These are phyloP conservation scores for Cecidostiba fungosa DNA, from an alignment of 2,888 invertebrate species.

Conservation along the genomic window DNA sequence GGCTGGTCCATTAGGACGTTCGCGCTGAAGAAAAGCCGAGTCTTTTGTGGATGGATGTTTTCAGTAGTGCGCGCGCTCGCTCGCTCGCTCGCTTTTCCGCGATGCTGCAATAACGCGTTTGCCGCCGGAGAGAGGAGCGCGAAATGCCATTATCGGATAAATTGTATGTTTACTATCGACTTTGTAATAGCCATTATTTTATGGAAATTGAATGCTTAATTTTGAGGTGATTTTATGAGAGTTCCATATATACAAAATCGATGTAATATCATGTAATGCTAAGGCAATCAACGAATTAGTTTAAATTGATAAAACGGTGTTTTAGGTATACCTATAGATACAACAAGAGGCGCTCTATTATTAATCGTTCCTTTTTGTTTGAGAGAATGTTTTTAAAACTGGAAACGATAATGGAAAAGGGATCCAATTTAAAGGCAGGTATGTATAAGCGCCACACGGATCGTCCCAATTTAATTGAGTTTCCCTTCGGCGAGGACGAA, in stretches of 20 bases:
- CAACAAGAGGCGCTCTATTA: slow-evolving; percentile 43
- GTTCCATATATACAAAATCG: too few species aligned
- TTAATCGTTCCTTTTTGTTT: slow-evolving; percentile 37
- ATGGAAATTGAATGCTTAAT: slow-evolving; percentile 35
- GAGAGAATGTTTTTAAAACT: slow-evolving; percentile 42
- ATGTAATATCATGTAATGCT: background rate
- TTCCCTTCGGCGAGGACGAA: slow-evolving; percentile 60
- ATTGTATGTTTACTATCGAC: slow-evolving; percentile 21
- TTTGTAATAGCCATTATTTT: slow-evolving; percentile 8
- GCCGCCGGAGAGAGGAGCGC: background rate
- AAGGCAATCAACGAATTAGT: slow-evolving; percentile 30
- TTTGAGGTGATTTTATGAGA: background rate
- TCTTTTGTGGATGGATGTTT: slow-evolving; percentile 64
- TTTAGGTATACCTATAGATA: too few species aligned
- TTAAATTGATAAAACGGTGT: too few species aligned
- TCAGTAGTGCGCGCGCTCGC: background rate
- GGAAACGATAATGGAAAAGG: slow-evolving; percentile 57
- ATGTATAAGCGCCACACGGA: slow-evolving; percentile 36
- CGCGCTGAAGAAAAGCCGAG: slow-evolving; percentile 75
- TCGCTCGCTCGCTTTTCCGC: too few species aligned
- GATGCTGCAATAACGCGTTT: background rate
- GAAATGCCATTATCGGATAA: slow-evolving; percentile 9
- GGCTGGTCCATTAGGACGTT: slow-evolving; percentile 76
- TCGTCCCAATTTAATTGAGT: slow-evolving; percentile 60
- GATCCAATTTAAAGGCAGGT: slow-evolving; percentile 59